A percentile compares a stretch with the other conserved stretches of the same genome.
phyloP scores from a whole-genome alignment of 2,888 invertebrate genomes.

The Eumacrocentrus americanus region DNA sequence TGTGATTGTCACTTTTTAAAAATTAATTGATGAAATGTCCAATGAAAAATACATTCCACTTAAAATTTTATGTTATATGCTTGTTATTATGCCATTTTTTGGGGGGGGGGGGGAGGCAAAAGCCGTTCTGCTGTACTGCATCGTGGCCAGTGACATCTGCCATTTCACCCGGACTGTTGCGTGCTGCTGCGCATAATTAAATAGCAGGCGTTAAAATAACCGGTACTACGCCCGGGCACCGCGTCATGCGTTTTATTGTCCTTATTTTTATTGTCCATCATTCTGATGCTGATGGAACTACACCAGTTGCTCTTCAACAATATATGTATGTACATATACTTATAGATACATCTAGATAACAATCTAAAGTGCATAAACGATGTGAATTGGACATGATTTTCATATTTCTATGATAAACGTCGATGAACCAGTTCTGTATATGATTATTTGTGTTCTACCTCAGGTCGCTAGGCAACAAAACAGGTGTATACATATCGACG shows the following conservation, averaged over 20 bases:
- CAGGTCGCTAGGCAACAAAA: neutral
- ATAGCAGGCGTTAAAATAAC: neutral
- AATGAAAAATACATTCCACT: too few species aligned
- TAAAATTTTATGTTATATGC: too few species aligned
- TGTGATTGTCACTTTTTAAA: too few species aligned
- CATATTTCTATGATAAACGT: neutral
- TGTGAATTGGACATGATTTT: neutral
- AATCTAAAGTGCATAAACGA: neutral
- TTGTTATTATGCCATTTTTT: neutral
- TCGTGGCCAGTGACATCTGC: neutral
- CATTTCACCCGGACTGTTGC: conserved; percentile 3
- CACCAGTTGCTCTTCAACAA: neutral
- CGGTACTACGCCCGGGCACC: neutral
- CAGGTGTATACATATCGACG: neutral
- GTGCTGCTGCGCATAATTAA: conserved; percentile 2
- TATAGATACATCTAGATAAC: neutral
- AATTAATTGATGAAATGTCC: too few species aligned
- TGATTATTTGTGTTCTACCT: neutral
- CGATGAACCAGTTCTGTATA: neutral
- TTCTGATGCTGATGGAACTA: neutral
- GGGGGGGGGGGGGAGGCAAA: neutral
- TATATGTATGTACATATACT: too few species aligned
- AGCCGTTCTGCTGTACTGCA: neutral
- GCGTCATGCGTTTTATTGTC: neutral
- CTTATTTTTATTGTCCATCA: neutral